Percentiles rank a stretch among this genome's conserved stretches.
Evolutionary conservation across 2,113 vertebrate species (phyloP).

Genomic region (Emydura subglobosa): DNA sequence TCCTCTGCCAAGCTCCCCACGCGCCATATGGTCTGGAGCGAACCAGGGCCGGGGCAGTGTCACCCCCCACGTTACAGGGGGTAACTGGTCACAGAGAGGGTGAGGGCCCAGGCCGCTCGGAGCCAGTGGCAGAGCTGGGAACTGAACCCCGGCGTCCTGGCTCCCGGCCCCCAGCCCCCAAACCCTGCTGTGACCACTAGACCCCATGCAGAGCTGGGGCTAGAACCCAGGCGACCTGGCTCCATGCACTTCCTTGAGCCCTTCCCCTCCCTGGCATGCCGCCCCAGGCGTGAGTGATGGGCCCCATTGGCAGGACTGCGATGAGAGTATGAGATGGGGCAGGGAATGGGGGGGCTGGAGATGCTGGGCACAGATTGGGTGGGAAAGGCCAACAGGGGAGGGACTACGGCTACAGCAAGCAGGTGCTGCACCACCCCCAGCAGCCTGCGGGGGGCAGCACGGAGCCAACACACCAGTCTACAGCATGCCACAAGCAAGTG

Average conservation of each 20-base stretch:
- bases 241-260: not conserved
- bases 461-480: rapidly evolving
- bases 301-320: not conserved
- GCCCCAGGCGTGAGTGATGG: not conserved
- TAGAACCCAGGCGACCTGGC: not conserved
- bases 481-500: not conserved
- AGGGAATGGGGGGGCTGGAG: not conserved
- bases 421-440: not conserved
- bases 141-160: not conserved
- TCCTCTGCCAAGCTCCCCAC: no score
- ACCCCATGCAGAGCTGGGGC: not conserved
- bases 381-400: not conserved
- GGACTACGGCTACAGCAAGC: not conserved
- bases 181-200: not conserved
- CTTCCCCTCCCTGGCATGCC: not conserved
- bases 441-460: not conserved
- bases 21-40: no score
- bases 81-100: no score
- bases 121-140: no score
- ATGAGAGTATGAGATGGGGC: rapidly evolving
- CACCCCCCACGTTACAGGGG: no score
- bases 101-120: not conserved
- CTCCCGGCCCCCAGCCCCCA: not conserved
- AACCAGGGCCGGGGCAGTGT: no score
- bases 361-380: rapidly evolving